Base-by-base conservation (phyloP, 2,113 vertebrate species). In the Carassius carassius region DNA sequence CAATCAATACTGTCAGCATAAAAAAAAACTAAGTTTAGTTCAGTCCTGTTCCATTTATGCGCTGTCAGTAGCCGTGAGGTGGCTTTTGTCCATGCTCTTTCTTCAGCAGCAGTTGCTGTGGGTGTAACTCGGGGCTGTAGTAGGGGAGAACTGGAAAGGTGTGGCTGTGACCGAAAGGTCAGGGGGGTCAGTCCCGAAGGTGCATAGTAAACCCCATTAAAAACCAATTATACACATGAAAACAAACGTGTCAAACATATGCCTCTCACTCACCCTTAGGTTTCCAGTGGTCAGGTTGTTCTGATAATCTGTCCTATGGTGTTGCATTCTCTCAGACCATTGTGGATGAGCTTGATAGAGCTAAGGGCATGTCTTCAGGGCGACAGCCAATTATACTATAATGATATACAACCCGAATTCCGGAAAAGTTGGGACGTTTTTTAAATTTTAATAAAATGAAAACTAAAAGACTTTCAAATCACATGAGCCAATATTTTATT, bases 231-330 rank as follows among this genome's bases (percentile, higher is more conserved):
- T 54, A 37, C 10, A 80, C 10, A 23, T 21, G 41, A 17, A 62
- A 5, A 63, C 29, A 81, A 12, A 12, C 2, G 16, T 25, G 14
- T 2, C 21, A 29, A 35, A 35, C 1, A 58, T 10, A 13, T 11
- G 51, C 47, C 10, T 0, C 0, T 88, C 41, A 76, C 83, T 86
- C 44, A 32, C 41, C 80, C 32, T 2, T 87, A 96, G 94, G 95
- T 21, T 96, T 96, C 90, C 93, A 95, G 78, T 94, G 96, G 94
- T 96, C 91, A 0, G 95, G 95, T 10, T 96, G 95, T 90, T 96
- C 95, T 56, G 94, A 95, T 88, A 95, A 96, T 87, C 83, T 95
- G 67, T 93, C 91, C 19, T 93, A 94, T 0, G 93, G 95, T 0
- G 91, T 92, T 82, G 91, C 93, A n/a, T 96, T 96, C 89, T 96